Evolutionary conservation across 2,113 vertebrate genomes (phyloP).

Genomic region (Thalassoma bifasciatum): DNA sequence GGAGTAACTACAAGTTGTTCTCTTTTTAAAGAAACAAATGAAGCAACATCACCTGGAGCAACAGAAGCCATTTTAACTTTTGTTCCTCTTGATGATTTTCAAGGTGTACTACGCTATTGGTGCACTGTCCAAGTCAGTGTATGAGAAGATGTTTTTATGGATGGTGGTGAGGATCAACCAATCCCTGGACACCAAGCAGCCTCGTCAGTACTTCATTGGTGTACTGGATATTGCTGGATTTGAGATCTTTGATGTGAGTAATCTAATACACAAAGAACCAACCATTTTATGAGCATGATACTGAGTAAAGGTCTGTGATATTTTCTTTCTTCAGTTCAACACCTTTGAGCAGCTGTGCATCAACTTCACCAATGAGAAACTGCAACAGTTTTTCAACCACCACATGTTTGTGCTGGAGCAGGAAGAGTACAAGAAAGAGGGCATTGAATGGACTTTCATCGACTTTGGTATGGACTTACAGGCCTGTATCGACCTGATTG

Average conservation of each 20-base stretch:
- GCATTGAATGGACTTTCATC: slow-evolving; percentile 92
- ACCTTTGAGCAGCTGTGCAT: slow-evolving; percentile 91
- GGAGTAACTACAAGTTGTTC: too few relatives aligned
- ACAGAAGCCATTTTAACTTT: too few relatives aligned
- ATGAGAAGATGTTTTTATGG: slow-evolving; percentile 84
- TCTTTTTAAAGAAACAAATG: too few relatives aligned
- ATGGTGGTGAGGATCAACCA: slow-evolving; percentile 82
- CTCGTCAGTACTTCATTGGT: slow-evolving; percentile 12
- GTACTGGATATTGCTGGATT: slow-evolving; percentile 20
- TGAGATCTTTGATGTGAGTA: slow-evolving; percentile 80
- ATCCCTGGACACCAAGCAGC: slow-evolving; percentile 43
- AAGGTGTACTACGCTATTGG: slow-evolving; percentile 75
- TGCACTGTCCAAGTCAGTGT: slow-evolving; percentile 78
- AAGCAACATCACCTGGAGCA: too few relatives aligned
- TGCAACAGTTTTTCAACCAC: slow-evolving; percentile 93
- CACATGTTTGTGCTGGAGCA: slow-evolving; percentile 89
- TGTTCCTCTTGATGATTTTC: too few relatives aligned
- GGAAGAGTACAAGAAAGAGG: slow-evolving; percentile 90
- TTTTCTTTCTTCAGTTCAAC: slow-evolving; percentile 81
- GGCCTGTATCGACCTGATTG: slow-evolving; percentile 92
- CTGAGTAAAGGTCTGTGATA: too few relatives aligned
- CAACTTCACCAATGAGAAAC: slow-evolving; percentile 92
- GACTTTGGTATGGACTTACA: slow-evolving; percentile 92
- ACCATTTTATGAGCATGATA: too few relatives aligned
- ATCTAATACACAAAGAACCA: too few relatives aligned